phyloP scores from a whole-genome alignment of 2,888 invertebrate species.

The Argynnis bischoffii region DNA sequence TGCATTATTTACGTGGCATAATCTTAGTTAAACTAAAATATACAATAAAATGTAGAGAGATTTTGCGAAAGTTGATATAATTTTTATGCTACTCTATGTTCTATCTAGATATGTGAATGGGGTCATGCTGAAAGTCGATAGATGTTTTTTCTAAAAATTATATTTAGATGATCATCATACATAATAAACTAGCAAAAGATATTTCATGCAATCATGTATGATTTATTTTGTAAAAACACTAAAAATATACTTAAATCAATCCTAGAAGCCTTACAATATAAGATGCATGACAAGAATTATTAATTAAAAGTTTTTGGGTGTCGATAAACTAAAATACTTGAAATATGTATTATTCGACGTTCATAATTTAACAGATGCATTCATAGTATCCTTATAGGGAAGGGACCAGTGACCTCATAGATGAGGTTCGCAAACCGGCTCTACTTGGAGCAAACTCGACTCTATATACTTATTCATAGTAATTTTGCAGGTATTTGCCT shows the following conservation, averaged over 20 bases:
- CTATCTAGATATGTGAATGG: constrained; percentile 5
- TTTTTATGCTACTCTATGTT: neutral
- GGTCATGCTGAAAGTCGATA: constrained; percentile 7
- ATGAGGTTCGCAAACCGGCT: constrained; percentile 28
- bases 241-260: too few species aligned
- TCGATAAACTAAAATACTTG: neutral
- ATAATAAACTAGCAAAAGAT: too few species aligned
- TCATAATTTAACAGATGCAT: constrained; percentile 8
- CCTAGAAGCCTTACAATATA: too few species aligned
- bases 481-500: neutral
- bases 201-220: too few species aligned
- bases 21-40: neutral
- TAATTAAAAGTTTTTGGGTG: neutral
- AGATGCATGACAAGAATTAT: too few species aligned
- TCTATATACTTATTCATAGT: neutral
- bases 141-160: too few species aligned
- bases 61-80: too few species aligned
- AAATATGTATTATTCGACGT: neutral
- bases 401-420: constrained; percentile 28
- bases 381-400: constrained; percentile 19
- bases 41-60: too few species aligned
- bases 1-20: constrained; percentile 4
- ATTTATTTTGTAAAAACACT: too few species aligned
- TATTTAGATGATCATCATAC: too few species aligned
- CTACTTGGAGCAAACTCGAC: neutral